Conservation (phyloP, 2,888 invertebrate species). For the Dynastes grantii region DNA sequence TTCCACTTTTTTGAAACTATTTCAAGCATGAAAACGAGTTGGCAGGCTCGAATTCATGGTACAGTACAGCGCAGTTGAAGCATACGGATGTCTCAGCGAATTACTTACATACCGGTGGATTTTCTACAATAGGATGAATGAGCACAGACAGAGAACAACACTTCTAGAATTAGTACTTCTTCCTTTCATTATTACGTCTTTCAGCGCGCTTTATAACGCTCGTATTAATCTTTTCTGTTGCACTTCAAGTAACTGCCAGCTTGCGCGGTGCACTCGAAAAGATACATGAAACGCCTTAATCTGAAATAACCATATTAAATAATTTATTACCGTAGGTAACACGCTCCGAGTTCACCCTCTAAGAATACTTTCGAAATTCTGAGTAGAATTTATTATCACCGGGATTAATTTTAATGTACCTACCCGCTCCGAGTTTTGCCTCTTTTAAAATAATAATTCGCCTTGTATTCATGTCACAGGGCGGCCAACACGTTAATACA, state of each 20-base stretch:
- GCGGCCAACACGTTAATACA: slow-evolving; percentile 37
- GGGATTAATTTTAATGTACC: slow-evolving; percentile 59
- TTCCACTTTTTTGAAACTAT: slow-evolving; percentile 7
- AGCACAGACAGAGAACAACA: slow-evolving; percentile 39
- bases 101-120: slow-evolving; percentile 51
- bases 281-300: slow-evolving; percentile 61
- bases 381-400: slow-evolving; percentile 58
- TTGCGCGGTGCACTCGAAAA: slow-evolving; percentile 51
- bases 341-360: slow-evolving; percentile 57
- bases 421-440: slow-evolving; percentile 37
- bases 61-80: slow-evolving; percentile 16
- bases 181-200: slow-evolving; percentile 58
- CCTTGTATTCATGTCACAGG: slow-evolving; percentile 44
- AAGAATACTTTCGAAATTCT: slow-evolving; percentile 58
- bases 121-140: slow-evolving; percentile 46
- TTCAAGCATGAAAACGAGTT: slow-evolving; percentile 29
- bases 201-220: slow-evolving; percentile 56
- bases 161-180: slow-evolving; percentile 51
- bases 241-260: slow-evolving; percentile 40
- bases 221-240: slow-evolving; percentile 58
- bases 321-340: slow-evolving; percentile 63
- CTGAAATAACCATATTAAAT: slow-evolving; percentile 63
- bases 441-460: slow-evolving; percentile 48
- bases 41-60: slow-evolving; percentile 30
- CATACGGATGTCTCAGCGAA: slow-evolving; percentile 48